A percentile compares a stretch with the other conserved stretches of the same genome.
These are phyloP conservation scores for Parazoanthus darwini DNA, from an alignment of 92 coral and sea anemone genomes.

Conservation along the genomic window DNA sequence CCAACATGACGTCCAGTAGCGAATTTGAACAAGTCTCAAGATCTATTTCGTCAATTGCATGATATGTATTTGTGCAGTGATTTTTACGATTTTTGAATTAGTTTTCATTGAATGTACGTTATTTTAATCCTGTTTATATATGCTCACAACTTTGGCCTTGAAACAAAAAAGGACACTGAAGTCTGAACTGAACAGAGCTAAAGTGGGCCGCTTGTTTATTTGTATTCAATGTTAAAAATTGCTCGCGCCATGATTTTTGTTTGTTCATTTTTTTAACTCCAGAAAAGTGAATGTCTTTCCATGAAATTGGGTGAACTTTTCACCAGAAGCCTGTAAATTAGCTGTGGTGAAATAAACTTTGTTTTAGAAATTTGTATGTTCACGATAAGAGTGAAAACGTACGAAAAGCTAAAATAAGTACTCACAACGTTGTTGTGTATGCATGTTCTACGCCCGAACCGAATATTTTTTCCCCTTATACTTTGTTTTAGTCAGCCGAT, in stretches of 20 bases:
- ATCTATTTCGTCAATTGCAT: conserved; percentile 6
- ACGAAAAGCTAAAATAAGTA: too few species aligned
- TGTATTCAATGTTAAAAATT: conserved; percentile 33
- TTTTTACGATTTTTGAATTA: conserved; percentile 21
- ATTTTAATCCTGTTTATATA: background rate
- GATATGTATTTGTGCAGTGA: conserved; percentile 22
- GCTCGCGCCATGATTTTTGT: conserved; percentile 37
- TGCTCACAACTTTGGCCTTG: conserved; percentile 23
- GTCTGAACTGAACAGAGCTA: conserved; percentile 20
- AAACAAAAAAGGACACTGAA: conserved; percentile 26
- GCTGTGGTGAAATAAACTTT: too few species aligned
- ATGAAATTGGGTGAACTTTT: conserved; percentile 34
- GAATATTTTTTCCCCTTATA: background rate
- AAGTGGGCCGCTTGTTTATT: conserved; percentile 18
- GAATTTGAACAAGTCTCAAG: too few species aligned
- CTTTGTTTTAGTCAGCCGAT: conserved; percentile 35
- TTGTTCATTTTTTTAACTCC: conserved; percentile 36
- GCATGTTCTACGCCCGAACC: too few species aligned
- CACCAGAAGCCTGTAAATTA: background rate
- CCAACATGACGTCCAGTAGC: too few species aligned
- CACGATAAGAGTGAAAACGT: too few species aligned
- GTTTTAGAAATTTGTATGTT: too few species aligned
- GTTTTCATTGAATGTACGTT: conserved; percentile 17
- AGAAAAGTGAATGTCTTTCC: conserved; percentile 1
- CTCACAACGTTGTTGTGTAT: too few species aligned